phyloP scores from a whole-genome alignment of 2,797 vertebrate genomes.

The Valencia hispanica region DNA sequence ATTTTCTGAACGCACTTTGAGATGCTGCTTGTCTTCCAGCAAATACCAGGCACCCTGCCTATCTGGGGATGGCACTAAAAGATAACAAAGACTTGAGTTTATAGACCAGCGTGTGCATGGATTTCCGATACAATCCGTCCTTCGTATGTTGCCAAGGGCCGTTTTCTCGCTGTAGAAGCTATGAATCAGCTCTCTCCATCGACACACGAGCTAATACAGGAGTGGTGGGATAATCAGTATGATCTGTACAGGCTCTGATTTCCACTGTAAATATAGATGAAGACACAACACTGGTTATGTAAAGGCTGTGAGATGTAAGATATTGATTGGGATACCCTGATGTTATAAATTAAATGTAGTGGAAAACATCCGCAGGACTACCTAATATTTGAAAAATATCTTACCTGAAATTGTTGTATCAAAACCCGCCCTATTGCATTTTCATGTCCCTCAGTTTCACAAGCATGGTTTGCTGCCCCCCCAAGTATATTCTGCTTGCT shows the following conservation, averaged over 20 bases:
- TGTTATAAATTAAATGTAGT: conserved; percentile 12
- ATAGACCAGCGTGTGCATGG: conserved; percentile 69
- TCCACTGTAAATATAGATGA: conserved; percentile 32
- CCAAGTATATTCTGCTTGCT: conserved; percentile 42
- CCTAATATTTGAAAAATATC: conserved; percentile 6
- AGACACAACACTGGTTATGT: conserved; percentile 18
- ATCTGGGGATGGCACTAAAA: conserved; percentile 61
- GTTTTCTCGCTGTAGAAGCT: conserved; percentile 55
- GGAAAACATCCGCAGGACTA: neutral
- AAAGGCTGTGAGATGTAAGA: conserved; percentile 12
- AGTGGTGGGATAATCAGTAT: conserved; percentile 37
- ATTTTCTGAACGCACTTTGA: conserved; percentile 53
- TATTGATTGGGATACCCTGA: conserved; percentile 10
- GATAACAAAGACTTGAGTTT: conserved; percentile 69
- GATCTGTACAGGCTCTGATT: conserved; percentile 29
- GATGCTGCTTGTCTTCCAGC: conserved; percentile 57
- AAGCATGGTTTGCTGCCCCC: conserved; percentile 8
- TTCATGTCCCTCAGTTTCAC: conserved; percentile 28
- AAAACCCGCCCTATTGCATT: conserved; percentile 28
- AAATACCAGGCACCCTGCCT: conserved; percentile 58
- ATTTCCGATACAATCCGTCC: conserved; percentile 74
- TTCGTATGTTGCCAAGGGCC: conserved; percentile 41
- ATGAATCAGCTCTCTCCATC: conserved; percentile 69
- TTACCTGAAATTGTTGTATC: conserved; percentile 30
- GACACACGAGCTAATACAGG: conserved; percentile 53